Evolutionary conservation across 1,140 invertebrate species (phyloP), one percentile per base, ranked within the genome.

Genomic region (Conopomorpha cramerella): DNA sequence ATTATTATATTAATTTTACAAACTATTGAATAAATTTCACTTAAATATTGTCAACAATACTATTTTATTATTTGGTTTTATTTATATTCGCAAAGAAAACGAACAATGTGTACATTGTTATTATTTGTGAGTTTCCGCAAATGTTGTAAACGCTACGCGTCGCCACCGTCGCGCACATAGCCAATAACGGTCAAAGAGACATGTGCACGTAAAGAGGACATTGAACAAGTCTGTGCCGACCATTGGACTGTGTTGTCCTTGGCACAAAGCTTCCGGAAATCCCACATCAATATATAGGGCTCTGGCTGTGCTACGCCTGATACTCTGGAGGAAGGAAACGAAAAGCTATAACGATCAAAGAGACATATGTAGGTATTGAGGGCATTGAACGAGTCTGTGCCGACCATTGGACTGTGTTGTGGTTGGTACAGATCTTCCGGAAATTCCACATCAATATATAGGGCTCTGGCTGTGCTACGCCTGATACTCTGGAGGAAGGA

Each of bases 361-460:
- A n/a, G n/a, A n/a, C n/a, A n/a, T n/a, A n/a, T n/a, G n/a, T n/a
- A n/a, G n/a, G 63, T 39, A 96, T 82, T 32, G 93, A 79, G 0
- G 95, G 95, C 55, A 63, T 57, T 0, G 61, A 52, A 0, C 52
- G 53, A 0, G 56, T 53, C 0, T 46, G 50, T 4, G 94, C 31
- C 0, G 63, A 52, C 59, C 66, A 57, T 0, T 53, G 52, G 0
- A 50, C 46, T 6, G 46, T 45, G 1, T 16, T 38, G 8, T 10
- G 15, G 16, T 33, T 49, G 12, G 41, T 55, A 45, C 92, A 81
- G 76, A 96, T 83, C 78, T 93, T 89, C 30, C 95, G 81, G 36
- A 98, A 74, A 78, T 98, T 95, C 78, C 95, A 98, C 0, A 96
- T 90, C 82, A 92, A 90, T 25, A 98, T 79, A 58, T 95, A 93